These are phyloP conservation scores for Epizoanthus fatuus DNA, from an alignment of 92 coral and sea anemone genomes.

Conservation along the genomic window DNA sequence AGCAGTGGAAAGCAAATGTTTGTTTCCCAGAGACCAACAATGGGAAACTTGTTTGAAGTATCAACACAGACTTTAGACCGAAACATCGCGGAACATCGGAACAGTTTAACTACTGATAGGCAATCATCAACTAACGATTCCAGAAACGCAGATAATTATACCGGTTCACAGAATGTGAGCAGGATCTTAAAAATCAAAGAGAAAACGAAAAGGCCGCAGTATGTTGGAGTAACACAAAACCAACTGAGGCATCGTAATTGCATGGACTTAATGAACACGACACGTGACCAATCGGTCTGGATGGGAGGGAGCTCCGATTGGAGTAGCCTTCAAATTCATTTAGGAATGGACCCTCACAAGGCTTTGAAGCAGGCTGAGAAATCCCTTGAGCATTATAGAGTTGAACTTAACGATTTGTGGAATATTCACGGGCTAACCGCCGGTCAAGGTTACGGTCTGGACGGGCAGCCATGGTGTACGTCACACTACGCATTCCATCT, in stretches of 20 bases:
- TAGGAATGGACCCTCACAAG: constrained; percentile 72
- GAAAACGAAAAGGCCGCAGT: neutral
- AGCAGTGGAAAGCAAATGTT: neutral
- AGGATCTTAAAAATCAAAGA: neutral
- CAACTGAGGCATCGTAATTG: constrained; percentile 67
- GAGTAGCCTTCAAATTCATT: constrained; percentile 77
- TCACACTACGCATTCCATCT: constrained; percentile 90
- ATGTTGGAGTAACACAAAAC: constrained; percentile 48
- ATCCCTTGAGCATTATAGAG: constrained; percentile 84
- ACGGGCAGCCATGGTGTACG: constrained; percentile 95
- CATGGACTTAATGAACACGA: constrained; percentile 27
- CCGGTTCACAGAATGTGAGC: neutral
- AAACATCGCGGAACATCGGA: neutral
- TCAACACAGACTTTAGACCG: neutral
- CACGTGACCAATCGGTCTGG: constrained; percentile 77
- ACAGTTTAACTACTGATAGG: neutral
- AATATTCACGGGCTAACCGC: constrained; percentile 93
- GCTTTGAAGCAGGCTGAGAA: constrained; percentile 80
- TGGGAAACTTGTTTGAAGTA: neutral
- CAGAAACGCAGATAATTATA: neutral
- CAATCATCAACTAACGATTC: neutral
- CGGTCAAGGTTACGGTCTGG: constrained; percentile 85
- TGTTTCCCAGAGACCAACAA: neutral
- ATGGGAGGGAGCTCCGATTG: constrained; percentile 92
- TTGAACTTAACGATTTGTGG: constrained; percentile 83